phyloP scores from a whole-genome alignment of 2,797 vertebrate genomes.

The Odontamblyopus rebecca region DNA sequence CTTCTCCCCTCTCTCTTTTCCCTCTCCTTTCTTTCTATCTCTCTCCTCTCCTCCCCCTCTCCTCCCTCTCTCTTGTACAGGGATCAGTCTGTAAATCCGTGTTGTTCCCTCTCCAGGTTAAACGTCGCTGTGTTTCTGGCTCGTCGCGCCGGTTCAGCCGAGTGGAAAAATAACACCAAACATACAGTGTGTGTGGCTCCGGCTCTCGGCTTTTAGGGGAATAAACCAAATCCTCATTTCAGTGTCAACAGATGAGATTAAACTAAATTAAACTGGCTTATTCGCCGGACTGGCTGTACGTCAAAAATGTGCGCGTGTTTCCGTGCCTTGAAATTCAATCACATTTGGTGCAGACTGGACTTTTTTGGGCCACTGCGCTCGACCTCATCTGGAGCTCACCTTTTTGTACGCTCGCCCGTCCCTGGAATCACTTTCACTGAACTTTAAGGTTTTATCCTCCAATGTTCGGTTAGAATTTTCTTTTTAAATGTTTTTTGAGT shows the following conservation, averaged over 20 bases:
- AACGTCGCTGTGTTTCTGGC: background rate
- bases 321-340: too few relatives aligned
- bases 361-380: too few relatives aligned
- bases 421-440: too few relatives aligned
- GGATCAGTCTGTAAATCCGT: background rate
- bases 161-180: slow-evolving; percentile 3
- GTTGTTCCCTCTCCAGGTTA: background rate
- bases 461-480: too few relatives aligned
- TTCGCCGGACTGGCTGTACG: background rate
- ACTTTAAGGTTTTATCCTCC: too few relatives aligned
- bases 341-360: too few relatives aligned
- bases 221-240: background rate
- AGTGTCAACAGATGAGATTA: background rate
- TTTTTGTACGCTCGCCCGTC: too few relatives aligned
- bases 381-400: too few relatives aligned
- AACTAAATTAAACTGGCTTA: background rate
- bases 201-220: background rate
- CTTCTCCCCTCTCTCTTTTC: background rate
- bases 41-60: background rate
- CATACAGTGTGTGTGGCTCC: background rate
- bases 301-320: too few relatives aligned
- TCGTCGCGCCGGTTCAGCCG: background rate
- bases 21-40: too few relatives aligned
- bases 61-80: background rate
- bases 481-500: too few relatives aligned